phyloP scores from a whole-genome alignment of 2,113 vertebrate species.

The Myiagra hebetior region DNA sequence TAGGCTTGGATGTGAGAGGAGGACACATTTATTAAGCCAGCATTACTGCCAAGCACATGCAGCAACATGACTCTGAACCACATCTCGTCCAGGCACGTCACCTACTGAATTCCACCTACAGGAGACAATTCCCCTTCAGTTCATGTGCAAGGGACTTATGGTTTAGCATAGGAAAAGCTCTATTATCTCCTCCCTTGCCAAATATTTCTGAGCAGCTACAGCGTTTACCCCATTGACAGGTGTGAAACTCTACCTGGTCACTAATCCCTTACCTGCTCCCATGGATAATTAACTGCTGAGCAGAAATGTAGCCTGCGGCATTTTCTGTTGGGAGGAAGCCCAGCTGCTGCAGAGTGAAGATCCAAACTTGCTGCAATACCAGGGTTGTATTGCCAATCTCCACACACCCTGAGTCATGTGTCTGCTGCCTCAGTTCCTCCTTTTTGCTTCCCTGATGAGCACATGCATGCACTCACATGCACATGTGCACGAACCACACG shows the following conservation, averaged over 20 bases:
- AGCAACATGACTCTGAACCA: not conserved
- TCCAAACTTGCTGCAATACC: not conserved
- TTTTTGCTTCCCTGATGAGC: constrained; percentile 1
- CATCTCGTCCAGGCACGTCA: not conserved
- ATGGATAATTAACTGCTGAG: not conserved
- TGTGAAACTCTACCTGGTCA: not conserved
- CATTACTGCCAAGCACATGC: not conserved
- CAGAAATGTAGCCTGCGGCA: not conserved
- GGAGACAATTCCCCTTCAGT: not conserved
- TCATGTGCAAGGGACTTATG: not conserved
- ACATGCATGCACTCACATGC: not conserved
- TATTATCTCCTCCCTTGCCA: not conserved
- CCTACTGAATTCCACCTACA: not conserved
- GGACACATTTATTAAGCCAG: not conserved
- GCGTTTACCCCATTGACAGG: not conserved
- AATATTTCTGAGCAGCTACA: not conserved
- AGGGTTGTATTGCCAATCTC: not conserved
- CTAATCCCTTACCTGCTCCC: constrained; percentile 49
- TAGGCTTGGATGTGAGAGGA: not conserved
- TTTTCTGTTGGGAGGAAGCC: constrained; percentile 21
- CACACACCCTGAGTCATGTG: constrained; percentile 26
- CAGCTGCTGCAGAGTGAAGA: constrained; percentile 10
- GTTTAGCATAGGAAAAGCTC: not conserved
- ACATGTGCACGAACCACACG: not conserved
- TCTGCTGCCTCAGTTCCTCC: constrained; percentile 44